Evolutionary conservation across 2,113 vertebrate species (phyloP).

Genomic region (Tychaedon coryphoeus): DNA sequence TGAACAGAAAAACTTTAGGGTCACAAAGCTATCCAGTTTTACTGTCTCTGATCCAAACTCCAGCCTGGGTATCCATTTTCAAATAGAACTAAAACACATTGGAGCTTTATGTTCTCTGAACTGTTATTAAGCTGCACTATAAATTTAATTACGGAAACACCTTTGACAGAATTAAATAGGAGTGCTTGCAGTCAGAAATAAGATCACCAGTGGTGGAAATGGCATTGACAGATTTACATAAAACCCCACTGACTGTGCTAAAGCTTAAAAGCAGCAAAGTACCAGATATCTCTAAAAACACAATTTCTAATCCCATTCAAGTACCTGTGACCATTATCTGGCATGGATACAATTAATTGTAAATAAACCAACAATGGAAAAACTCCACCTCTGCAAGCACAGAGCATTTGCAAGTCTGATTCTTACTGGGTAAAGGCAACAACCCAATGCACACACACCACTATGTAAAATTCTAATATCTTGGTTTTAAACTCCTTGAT

Average conservation of each 20-base stretch:
- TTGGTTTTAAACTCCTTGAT: neutral
- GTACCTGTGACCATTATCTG: neutral
- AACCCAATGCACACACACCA: neutral
- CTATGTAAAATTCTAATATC: neutral
- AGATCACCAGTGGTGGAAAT: neutral
- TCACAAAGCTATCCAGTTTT: conserved; percentile 35
- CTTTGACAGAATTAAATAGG: neutral
- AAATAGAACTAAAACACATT: neutral
- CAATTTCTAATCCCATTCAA: neutral
- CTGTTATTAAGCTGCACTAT: neutral
- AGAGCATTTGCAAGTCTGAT: neutral
- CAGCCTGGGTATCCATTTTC: conserved; percentile 34
- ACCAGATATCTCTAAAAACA: neutral
- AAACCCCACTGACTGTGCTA: neutral
- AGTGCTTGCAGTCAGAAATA: neutral
- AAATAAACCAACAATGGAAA: neutral
- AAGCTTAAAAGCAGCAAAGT: neutral
- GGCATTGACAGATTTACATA: neutral
- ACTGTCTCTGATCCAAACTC: neutral
- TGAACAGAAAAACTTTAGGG: conserved; percentile 1
- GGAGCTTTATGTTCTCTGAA: conserved; percentile 5
- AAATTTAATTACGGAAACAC: conserved; percentile 1
- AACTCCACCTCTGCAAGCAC: neutral
- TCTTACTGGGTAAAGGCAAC: neutral
- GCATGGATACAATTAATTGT: neutral